Evolutionary conservation across 2,888 invertebrate species (phyloP), one percentile per base, ranked within the genome.

Genomic region (Dicyrtoma fusca): DNA sequence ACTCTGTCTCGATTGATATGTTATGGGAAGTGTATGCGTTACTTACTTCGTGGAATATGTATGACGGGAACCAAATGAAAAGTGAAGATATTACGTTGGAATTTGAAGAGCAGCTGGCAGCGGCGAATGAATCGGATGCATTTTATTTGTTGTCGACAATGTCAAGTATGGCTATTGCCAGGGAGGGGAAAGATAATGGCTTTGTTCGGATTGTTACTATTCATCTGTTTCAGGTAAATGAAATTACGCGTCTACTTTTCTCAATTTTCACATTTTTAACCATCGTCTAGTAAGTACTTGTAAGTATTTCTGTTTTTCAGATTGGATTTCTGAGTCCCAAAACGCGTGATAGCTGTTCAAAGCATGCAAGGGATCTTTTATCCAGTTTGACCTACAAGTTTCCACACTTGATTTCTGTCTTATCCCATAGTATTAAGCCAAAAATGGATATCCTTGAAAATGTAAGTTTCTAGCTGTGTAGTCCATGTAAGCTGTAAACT

Each of bases 81-180:
- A 70, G 74, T 51, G 79, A 75, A 25, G 79, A 77, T 47, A 79
- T 81, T 59, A 73, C 76, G 6, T 64, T 53, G n/a, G 79, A 87
- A 63, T 89, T 91, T 80, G 89, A 89, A 81, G 88, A 90, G 69
- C 88, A 88, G 76, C 83, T 91, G 73, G 85, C 86, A 34, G 85
- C 84, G 69, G 85, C 91, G 81, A 88, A 88, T 0, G 89, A 89
- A 57, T 90, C 90, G 69, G 92, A 93, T 82, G 87, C 89, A 64
- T 90, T 91, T 82, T 92, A 91, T 84, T 84, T 92, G 61, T 82
- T 93, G 64, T 91, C 91, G 74, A 89, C 92, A 1, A 89, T 92
- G 82, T 89, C 91, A 55, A 91, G 91, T 83, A 92, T 93, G 90
- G 91, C 90, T 13, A 84, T 90, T 81, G 88, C 88, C 3, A 85